phyloP scores from a whole-genome alignment of 1,140 invertebrate genomes.

The Delia radicum region DNA sequence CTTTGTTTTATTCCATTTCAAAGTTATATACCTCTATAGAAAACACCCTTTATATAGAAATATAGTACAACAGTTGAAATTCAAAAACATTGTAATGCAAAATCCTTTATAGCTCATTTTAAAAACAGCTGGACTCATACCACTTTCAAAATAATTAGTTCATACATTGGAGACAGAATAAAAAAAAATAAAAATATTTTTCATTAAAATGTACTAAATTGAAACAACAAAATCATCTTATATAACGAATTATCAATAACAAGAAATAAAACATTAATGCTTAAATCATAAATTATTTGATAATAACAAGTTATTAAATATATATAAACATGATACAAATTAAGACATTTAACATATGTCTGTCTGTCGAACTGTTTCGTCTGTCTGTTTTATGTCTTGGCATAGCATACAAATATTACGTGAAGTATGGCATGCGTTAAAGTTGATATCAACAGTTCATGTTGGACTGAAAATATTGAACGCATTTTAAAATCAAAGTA shows the following conservation, averaged over 20 bases:
- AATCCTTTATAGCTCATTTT: no score
- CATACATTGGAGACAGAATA: no score
- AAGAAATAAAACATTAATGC: conserved; percentile 9
- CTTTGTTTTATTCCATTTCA: no score
- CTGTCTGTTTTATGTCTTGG: background rate
- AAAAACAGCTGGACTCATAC: no score
- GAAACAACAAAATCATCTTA: no score
- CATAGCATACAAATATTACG: background rate
- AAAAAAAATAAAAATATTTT: no score
- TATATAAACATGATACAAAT: conserved; percentile 15
- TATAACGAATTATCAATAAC: conserved; percentile 9
- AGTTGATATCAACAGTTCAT: background rate
- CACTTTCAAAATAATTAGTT: no score
- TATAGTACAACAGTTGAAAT: no score
- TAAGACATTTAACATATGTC: conserved; percentile 20
- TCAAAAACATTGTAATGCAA: no score
- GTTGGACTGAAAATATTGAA: background rate
- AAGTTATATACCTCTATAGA: no score
- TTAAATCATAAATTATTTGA: conserved; percentile 11
- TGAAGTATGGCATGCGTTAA: background rate
- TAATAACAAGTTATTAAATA: conserved; percentile 6
- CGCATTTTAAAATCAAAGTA: background rate
- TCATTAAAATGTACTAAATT: no score
- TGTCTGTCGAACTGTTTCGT: background rate
- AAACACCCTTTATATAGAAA: no score